Evolutionary conservation across 2,797 vertebrate species (phyloP).

Genomic region (Cossypha caffra): DNA sequence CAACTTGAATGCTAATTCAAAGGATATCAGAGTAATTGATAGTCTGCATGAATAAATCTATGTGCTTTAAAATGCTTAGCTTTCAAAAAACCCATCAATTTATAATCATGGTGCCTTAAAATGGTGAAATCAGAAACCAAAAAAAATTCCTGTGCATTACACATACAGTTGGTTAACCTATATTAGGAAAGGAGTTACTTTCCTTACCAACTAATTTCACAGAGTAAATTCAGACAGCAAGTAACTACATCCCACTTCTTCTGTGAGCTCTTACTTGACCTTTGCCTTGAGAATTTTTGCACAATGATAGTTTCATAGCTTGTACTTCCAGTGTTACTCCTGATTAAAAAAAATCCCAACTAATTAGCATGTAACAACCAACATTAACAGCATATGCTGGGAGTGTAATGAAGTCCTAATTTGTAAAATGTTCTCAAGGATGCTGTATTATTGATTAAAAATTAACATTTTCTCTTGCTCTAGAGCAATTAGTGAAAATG

Average conservation of each 20-base stretch:
- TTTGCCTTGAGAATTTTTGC: neutral
- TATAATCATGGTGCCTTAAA: slow-evolving; percentile 7
- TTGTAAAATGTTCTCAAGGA: slow-evolving; percentile 57
- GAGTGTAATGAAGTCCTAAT: slow-evolving; percentile 29
- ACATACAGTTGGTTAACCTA: neutral
- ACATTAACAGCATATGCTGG: neutral
- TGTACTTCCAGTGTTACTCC: slow-evolving; percentile 7
- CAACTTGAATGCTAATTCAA: slow-evolving; percentile 42
- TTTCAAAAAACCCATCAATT: slow-evolving; percentile 30
- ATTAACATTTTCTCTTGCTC: slow-evolving; percentile 50
- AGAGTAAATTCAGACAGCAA: neutral
- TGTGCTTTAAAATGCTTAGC: slow-evolving; percentile 52
- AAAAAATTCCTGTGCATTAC: neutral
- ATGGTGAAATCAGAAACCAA: slow-evolving; percentile 8
- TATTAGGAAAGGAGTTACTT: neutral
- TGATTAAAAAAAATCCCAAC: slow-evolving; percentile 19
- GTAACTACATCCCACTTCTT: neutral
- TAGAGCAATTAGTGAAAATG: slow-evolving; percentile 48
- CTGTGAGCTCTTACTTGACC: neutral
- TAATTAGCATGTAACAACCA: slow-evolving; percentile 52
- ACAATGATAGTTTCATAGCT: neutral
- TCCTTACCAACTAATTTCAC: neutral
- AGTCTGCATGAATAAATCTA: slow-evolving; percentile 32
- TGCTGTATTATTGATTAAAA: slow-evolving; percentile 68
- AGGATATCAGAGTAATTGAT: slow-evolving; percentile 61